A percentile compares a stretch with the other conserved stretches of the same genome.
Conservation (phyloP, 2,888 invertebrate species). For the Drosophila cognata region DNA sequence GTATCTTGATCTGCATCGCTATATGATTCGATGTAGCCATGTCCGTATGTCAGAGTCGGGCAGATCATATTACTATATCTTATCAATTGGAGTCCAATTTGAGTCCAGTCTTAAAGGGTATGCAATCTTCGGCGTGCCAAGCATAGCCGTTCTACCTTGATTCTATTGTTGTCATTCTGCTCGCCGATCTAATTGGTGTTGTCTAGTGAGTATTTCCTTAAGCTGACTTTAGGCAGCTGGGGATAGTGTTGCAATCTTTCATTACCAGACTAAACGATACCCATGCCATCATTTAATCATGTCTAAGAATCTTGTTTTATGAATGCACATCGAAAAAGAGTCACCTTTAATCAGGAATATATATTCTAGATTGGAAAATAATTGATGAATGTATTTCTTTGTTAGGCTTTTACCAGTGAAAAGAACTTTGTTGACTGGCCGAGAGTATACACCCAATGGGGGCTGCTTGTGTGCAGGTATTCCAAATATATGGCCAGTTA, state of each 20-base stretch:
- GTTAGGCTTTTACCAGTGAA: neutral
- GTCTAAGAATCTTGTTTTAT: neutral
- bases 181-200: slow-evolving; percentile 38
- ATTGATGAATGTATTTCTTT: neutral
- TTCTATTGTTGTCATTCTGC: neutral
- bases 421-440: neutral
- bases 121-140: neutral
- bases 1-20: neutral
- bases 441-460: neutral
- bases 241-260: neutral
- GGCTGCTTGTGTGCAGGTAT: neutral
- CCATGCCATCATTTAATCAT: neutral
- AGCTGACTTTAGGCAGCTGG: slow-evolving; percentile 32
- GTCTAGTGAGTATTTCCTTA: slow-evolving; percentile 62
- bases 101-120: neutral
- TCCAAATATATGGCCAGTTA: slow-evolving; percentile 62
- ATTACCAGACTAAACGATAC: slow-evolving; percentile 19
- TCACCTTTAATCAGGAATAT: neutral
- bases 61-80: neutral
- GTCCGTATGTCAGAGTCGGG: neutral
- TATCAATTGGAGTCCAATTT: neutral
- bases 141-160: neutral
- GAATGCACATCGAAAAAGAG: neutral
- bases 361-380: neutral
- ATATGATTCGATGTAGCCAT: slow-evolving; percentile 17